A percentile compares a stretch with the other conserved stretches of the same genome.
Conservation (phyloP, 2,113 vertebrate genomes). For the Psittacula cyanocephala region DNA sequence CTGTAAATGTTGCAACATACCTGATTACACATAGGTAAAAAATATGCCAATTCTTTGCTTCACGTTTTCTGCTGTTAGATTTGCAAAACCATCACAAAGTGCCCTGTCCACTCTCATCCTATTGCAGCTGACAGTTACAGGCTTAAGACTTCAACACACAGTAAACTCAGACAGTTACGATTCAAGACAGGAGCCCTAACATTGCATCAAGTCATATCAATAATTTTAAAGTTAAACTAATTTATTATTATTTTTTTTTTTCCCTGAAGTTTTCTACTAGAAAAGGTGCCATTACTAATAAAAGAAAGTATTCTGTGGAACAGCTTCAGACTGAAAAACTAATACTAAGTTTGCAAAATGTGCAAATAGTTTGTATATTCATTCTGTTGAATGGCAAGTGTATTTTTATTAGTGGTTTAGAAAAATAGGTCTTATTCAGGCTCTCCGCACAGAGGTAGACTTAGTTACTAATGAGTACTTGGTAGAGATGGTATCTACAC, state of each 20-base stretch:
- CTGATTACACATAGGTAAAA: not conserved
- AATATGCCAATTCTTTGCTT: not conserved
- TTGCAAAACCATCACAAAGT: not conserved
- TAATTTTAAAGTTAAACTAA: not conserved
- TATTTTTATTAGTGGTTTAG: conserved; percentile 5
- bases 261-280: not conserved
- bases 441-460: not conserved
- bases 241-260: not conserved
- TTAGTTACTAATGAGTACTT: not conserved
- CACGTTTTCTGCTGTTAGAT: not conserved
- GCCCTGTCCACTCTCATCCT: not conserved
- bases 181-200: not conserved
- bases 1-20: not conserved
- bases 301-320: not conserved
- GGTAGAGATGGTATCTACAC: not conserved
- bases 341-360: conserved; percentile 11
- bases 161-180: not conserved
- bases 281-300: conserved; percentile 5
- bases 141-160: not conserved
- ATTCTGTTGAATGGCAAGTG: conserved; percentile 47
- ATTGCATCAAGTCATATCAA: not conserved
- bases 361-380: conserved; percentile 27
- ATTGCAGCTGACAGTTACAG: not conserved
- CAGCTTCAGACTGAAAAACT: not conserved
- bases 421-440: not conserved